Conservation (phyloP, 2,797 vertebrate genomes). For the Sebastolobus altivelis region DNA sequence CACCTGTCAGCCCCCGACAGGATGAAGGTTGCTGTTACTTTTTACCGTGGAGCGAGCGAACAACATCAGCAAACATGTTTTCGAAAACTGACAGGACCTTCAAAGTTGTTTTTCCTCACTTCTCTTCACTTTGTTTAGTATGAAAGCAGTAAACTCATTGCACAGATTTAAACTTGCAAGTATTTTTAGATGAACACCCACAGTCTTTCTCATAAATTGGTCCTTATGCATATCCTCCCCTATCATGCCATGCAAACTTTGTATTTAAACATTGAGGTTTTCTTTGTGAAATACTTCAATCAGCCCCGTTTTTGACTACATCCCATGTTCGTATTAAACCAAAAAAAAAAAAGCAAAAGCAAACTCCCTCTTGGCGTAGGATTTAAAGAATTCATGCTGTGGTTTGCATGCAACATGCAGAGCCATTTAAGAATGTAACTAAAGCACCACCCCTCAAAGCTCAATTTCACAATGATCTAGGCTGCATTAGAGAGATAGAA, state of each 20-base stretch:
- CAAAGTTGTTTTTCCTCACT: neutral
- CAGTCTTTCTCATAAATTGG: conserved; percentile 5
- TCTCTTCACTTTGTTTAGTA: neutral
- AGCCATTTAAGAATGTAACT: conserved; percentile 45
- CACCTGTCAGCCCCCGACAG: conserved; percentile 40
- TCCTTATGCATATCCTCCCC: neutral
- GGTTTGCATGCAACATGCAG: conserved; percentile 71
- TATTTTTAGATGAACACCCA: conserved; percentile 40
- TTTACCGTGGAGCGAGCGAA: neutral
- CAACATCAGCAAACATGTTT: conserved; percentile 10
- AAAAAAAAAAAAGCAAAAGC: conserved; percentile 13
- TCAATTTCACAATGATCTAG: conserved; percentile 52
- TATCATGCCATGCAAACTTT: conserved; percentile 8
- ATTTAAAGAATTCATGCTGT: conserved; percentile 69
- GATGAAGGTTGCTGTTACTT: conserved; percentile 39
- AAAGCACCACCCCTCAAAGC: conserved; percentile 25
- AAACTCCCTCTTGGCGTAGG: conserved; percentile 18
- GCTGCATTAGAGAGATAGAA: conserved; percentile 44
- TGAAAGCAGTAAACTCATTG: conserved; percentile 5
- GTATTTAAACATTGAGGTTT: conserved; percentile 40
- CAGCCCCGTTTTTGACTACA: conserved; percentile 30
- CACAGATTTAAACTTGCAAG: neutral
- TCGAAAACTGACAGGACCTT: conserved; percentile 1
- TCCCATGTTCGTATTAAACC: conserved; percentile 34
- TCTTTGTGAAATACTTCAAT: conserved; percentile 25